These are phyloP conservation scores for Brachionichthys hirsutus DNA, from an alignment of 2,113 vertebrate genomes.

Conservation along the genomic window DNA sequence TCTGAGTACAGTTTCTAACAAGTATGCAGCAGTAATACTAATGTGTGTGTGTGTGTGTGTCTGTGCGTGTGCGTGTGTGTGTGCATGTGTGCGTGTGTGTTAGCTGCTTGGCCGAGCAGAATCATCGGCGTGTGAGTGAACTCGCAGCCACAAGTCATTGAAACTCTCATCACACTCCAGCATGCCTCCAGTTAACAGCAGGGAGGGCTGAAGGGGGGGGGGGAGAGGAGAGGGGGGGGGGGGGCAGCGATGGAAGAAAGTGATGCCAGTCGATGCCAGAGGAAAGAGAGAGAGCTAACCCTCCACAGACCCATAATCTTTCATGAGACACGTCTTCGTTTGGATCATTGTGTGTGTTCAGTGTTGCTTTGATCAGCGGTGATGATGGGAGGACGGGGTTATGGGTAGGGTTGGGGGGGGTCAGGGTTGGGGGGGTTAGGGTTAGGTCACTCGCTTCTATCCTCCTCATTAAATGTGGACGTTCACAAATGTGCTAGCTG, in stretches of 20 bases:
- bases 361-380: too few species aligned
- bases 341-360: too few species aligned
- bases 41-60: conserved; percentile 29
- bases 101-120: conserved; percentile 32
- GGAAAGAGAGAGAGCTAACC: conserved; percentile 26
- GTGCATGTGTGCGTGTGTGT: conserved; percentile 18
- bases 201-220: conserved; percentile 1
- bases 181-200: conserved; percentile 50
- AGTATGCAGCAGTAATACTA: conserved; percentile 37
- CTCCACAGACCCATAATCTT: background rate
- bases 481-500: too few species aligned
- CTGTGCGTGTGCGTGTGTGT: conserved; percentile 4
- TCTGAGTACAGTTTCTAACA: conserved; percentile 36
- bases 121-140: conserved; percentile 25
- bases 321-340: too few species aligned
- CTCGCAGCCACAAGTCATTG: conserved; percentile 58
- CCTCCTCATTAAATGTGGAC: too few species aligned
- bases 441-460: too few species aligned
- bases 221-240: background rate
- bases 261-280: conserved; percentile 16
- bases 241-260: conserved; percentile 8
- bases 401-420: too few species aligned
- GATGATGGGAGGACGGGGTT: too few species aligned
- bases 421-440: too few species aligned
- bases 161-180: conserved; percentile 66